Evolutionary conservation across 1,140 invertebrate genomes (phyloP), one percentile per base, ranked within the genome.

Genomic region (Laupala kohalensis): DNA sequence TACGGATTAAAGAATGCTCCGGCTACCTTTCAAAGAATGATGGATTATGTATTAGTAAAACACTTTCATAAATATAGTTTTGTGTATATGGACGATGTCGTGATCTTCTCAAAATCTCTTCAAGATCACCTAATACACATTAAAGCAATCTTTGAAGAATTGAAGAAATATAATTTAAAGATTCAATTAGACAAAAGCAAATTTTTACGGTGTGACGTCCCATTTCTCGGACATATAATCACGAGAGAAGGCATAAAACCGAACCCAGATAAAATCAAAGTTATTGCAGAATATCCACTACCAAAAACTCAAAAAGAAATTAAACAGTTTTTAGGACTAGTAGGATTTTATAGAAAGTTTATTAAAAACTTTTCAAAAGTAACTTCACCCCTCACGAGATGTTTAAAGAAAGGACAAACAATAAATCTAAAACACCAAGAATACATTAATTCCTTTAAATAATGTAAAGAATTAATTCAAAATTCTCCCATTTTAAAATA

Each of bases 261-360:
- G 0, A 76, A 81, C 66, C 77, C 78, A 2, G 76, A 75, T 0
- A 82, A 83, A 74, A 74, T 80, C 0, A 23, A 69, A 3, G 79
- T 78, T 0, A 73, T 84, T 2, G 29, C 69, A 12, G 64, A 80
- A 0, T 81, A 78, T 69, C 76, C 80, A 0, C 69, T 25, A 23
- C 78, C 81, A 5, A 74, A 25, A 23, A 80, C 73, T 25, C 6
- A 73, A 0, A 76, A 75, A 4, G 75, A 81, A 69, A 63, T 83
- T 0, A 76, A 78, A 63, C 69, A 74, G 25, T 81, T 81, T 72
- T 30, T 82, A 5, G 80, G 80, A 0, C 74, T 81, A 25, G 30
- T 73, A 0, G 77, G 76, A 4, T 82, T 76, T 70, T 82, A 81
- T 66, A 72, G 80, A 4, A 71, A 76, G 5, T 82, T 81, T 69